phyloP scores from a whole-genome alignment of 92 coral and sea anemone species.

The Blastomussa wellsi region DNA sequence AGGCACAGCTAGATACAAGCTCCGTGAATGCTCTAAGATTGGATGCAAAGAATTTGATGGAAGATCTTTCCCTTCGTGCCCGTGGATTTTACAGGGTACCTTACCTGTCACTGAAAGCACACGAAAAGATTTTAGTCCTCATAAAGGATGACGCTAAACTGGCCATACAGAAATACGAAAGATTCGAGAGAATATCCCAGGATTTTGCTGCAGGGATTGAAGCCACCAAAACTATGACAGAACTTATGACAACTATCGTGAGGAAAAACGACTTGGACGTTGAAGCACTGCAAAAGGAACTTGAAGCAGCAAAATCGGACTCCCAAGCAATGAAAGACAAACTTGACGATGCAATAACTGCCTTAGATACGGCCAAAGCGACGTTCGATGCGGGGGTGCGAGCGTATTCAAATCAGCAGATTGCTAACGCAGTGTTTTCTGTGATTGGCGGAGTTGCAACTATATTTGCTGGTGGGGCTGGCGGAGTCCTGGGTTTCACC shows the following conservation, averaged over 20 bases:
- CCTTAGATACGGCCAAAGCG: constrained; percentile 36
- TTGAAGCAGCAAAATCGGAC: constrained; percentile 35
- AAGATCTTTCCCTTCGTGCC: constrained; percentile 38
- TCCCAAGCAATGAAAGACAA: constrained; percentile 23
- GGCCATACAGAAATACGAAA: constrained; percentile 60
- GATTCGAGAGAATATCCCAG: constrained; percentile 37
- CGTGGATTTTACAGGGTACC: constrained; percentile 43
- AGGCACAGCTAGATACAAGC: not conserved
- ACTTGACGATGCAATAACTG: constrained; percentile 38
- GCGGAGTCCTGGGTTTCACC: constrained; percentile 19
- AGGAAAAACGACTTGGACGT: constrained; percentile 48
- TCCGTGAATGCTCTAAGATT: constrained; percentile 25
- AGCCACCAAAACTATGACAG: constrained; percentile 56
- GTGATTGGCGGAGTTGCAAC: constrained; percentile 44
- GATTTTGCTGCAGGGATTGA: constrained; percentile 37
- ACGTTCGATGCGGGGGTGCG: constrained; percentile 45
- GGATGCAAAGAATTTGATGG: constrained; percentile 32
- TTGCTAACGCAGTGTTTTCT: constrained; percentile 50
- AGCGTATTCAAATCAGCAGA: constrained; percentile 29
- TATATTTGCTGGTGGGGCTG: constrained; percentile 50
- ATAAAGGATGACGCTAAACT: constrained; percentile 61
- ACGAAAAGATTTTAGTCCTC: constrained; percentile 50
- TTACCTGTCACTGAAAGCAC: constrained; percentile 56
- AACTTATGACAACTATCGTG: constrained; percentile 56
- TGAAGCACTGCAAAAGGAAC: constrained; percentile 38